phyloP scores from a whole-genome alignment of 2,113 vertebrate species.

The Solea senegalensis region DNA sequence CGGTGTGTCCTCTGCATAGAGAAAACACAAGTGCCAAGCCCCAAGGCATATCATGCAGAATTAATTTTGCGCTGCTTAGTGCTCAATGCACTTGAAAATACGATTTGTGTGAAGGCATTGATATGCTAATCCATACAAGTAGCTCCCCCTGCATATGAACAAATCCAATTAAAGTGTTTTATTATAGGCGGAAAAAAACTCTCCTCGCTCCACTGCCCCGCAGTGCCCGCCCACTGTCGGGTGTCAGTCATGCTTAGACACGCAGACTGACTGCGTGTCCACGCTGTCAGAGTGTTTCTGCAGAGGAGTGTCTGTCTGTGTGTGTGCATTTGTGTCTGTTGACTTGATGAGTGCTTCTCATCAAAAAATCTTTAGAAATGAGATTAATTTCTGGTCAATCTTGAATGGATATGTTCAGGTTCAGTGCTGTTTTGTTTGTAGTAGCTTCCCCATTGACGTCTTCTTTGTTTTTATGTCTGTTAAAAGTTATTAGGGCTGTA shows the following conservation, averaged over 20 bases:
- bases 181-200: constrained; percentile 79
- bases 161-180: constrained; percentile 87
- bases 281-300: constrained; percentile 25
- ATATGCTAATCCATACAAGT: constrained; percentile 87
- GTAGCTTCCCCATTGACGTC: background rate
- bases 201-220: constrained; percentile 73
- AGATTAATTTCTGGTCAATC: background rate
- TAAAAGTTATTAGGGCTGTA: too few species aligned
- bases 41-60: constrained; percentile 80
- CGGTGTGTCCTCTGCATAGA: constrained; percentile 47
- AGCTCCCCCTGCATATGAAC: constrained; percentile 81
- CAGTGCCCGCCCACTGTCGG: constrained; percentile 68
- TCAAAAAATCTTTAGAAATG: constrained; percentile 12
- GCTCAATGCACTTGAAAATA: constrained; percentile 86
- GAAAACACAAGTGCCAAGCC: constrained; percentile 63
- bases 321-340: background rate
- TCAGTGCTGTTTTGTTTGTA: background rate
- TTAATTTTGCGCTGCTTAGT: constrained; percentile 85
- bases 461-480: background rate
- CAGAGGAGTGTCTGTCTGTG: constrained; percentile 12
- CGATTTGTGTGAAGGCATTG: constrained; percentile 86
- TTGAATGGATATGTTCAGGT: background rate
- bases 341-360: background rate
- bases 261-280: constrained; percentile 46
- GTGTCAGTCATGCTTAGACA: constrained; percentile 77